phyloP scores from a whole-genome alignment of 2,888 invertebrate species.

The Scaptomyza parva region DNA sequence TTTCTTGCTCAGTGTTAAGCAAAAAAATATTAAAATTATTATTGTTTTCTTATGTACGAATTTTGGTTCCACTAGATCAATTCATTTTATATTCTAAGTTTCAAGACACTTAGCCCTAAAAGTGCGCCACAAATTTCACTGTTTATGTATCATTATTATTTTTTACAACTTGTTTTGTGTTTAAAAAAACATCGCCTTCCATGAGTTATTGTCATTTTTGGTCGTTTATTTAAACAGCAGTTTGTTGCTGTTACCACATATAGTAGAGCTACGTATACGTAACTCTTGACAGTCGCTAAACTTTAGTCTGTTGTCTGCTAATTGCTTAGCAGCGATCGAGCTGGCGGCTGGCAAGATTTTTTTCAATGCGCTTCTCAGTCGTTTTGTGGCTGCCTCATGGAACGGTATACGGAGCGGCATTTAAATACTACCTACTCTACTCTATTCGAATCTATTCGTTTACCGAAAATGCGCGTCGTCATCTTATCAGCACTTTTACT shows the following conservation, averaged over 20 bases:
- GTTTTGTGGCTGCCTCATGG: slow-evolving; percentile 36
- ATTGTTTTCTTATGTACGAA: too few species aligned
- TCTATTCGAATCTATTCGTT: slow-evolving; percentile 2
- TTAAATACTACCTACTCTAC: slow-evolving; percentile 1
- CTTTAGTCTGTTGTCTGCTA: slow-evolving; percentile 20
- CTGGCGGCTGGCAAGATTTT: slow-evolving; percentile 18
- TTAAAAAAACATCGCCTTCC: slow-evolving; percentile 4
- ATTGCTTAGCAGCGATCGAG: slow-evolving; percentile 15
- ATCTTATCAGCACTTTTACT: slow-evolving; percentile 68
- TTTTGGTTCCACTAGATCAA: too few species aligned
- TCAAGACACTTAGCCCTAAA: slow-evolving; percentile 9
- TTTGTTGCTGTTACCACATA: slow-evolving; percentile 16
- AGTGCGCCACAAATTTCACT: slow-evolving; percentile 17
- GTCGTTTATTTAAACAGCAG: slow-evolving; percentile 16
- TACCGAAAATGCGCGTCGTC: slow-evolving; percentile 46
- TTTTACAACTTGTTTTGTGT: slow-evolving; percentile 13
- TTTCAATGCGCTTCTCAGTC: slow-evolving; percentile 39
- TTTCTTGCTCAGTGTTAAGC: too few species aligned
- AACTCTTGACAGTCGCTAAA: slow-evolving; percentile 14
- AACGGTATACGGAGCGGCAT: slow-evolving; percentile 41
- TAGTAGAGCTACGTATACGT: slow-evolving; percentile 8
- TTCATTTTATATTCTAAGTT: neutral
- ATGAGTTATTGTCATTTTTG: slow-evolving; percentile 70
- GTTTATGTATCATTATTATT: neutral
- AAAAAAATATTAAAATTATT: too few species aligned